A percentile compares a stretch with the other conserved stretches of the same genome.
These are phyloP conservation scores for Speoplatyrhinus poulsoni DNA, from an alignment of 2,113 vertebrate genomes.

Conservation along the genomic window DNA sequence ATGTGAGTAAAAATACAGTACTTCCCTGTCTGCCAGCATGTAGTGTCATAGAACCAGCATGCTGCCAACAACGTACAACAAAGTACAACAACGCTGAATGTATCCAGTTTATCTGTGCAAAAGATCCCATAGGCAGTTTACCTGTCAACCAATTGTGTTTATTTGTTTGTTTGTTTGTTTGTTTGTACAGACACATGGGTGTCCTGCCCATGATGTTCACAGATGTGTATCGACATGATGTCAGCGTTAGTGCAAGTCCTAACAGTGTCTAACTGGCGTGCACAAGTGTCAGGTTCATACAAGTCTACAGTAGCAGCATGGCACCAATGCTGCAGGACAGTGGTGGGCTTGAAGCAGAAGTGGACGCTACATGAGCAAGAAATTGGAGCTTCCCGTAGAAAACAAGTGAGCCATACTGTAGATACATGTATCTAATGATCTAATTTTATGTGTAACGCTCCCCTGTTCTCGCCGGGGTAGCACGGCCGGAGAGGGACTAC, in stretches of 20 bases:
- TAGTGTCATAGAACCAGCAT: neutral
- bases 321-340: neutral
- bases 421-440: neutral
- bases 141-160: constrained; percentile 9
- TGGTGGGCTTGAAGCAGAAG: constrained; percentile 18
- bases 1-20: too few species aligned
- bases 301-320: constrained; percentile 4
- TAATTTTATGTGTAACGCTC: neutral
- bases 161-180: neutral
- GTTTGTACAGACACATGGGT: too few species aligned
- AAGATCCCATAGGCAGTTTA: neutral
- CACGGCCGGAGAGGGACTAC: too few species aligned
- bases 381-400: too few species aligned
- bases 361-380: neutral
- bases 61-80: neutral
- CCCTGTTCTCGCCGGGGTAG: too few species aligned
- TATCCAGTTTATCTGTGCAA: too few species aligned
- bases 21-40: constrained; percentile 7
- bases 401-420: too few species aligned
- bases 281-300: neutral
- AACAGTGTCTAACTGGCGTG: constrained; percentile 17
- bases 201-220: too few species aligned
- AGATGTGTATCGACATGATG: too few species aligned
- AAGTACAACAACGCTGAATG: neutral
- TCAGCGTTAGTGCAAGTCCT: constrained; percentile 2